These are phyloP conservation scores for Cinclus mexicanus DNA, from an alignment of 2,113 vertebrate genomes.

Conservation along the genomic window DNA sequence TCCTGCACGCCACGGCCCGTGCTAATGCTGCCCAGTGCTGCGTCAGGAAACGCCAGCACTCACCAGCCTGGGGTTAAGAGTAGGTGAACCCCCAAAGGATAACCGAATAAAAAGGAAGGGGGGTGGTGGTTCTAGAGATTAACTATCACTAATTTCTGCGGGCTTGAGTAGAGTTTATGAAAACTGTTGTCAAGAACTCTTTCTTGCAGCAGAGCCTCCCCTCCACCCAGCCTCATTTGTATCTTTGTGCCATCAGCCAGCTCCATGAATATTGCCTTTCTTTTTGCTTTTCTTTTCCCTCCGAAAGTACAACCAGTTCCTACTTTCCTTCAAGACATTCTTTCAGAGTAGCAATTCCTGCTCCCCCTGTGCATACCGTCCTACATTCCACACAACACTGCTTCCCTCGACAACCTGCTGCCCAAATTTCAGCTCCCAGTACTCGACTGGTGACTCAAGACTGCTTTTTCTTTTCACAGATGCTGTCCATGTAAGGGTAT, in stretches of 20 bases:
- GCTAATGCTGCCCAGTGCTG: not conserved
- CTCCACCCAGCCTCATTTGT: not conserved
- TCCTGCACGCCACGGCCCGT: not conserved
- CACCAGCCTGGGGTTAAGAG: no score
- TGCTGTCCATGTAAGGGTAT: not conserved
- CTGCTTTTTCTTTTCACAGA: not conserved
- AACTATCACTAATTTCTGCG: not conserved
- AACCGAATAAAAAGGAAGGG: not conserved
- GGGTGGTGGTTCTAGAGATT: not conserved
- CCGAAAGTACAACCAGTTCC: not conserved
- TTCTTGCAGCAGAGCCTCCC: not conserved
- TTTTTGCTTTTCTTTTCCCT: not conserved
- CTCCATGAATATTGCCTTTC: not conserved
- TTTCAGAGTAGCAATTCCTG: not conserved
- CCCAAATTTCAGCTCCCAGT: not conserved
- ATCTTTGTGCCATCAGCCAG: not conserved
- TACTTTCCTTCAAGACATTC: not conserved
- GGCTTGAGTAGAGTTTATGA: not conserved
- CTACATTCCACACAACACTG: not conserved
- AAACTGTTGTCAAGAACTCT: not conserved
- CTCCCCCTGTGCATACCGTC: not conserved
- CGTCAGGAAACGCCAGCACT: slow-evolving; percentile 19
- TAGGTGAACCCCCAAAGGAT: not conserved
- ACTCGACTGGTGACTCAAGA: not conserved
- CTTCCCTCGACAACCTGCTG: not conserved